Percentiles rank a stretch among this genome's conserved stretches.
These are phyloP conservation scores for Ormyrus thymus DNA, from an alignment of 2,888 invertebrate genomes.

Conservation along the genomic window DNA sequence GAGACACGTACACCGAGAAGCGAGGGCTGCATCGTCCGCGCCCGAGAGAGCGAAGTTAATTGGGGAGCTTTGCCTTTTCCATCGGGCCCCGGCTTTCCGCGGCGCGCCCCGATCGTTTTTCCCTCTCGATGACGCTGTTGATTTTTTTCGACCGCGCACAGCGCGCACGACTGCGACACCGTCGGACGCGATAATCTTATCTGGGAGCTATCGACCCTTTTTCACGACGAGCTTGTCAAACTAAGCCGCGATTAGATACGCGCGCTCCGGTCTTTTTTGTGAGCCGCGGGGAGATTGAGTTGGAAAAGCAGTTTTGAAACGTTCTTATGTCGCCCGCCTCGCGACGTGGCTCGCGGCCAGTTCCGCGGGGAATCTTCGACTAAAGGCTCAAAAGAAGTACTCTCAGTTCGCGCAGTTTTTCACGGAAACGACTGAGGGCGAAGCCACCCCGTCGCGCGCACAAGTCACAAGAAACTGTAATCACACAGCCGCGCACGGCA, in stretches of 20 bases:
- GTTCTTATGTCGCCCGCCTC: no score
- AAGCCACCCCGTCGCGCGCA: no score
- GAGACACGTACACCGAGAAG: no score
- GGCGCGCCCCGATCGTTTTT: background rate
- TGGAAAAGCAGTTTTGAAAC: no score
- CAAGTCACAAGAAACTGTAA: no score
- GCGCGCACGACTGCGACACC: background rate
- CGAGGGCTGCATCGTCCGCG: background rate
- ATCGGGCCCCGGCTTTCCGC: background rate
- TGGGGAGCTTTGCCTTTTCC: conserved; percentile 10
- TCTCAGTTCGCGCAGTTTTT: no score
- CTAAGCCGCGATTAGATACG: conserved; percentile 32
- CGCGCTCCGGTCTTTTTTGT: no score
- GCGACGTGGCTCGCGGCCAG: background rate
- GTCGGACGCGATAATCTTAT: conserved; percentile 25
- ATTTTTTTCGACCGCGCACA: background rate
- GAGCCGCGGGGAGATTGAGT: background rate
- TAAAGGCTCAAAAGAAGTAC: no score
- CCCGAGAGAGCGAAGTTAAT: conserved; percentile 9
- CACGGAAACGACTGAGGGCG: no score
- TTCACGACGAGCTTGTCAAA: background rate
- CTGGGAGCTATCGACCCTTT: background rate
- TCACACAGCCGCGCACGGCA: no score
- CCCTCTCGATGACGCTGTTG: background rate
- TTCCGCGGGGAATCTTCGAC: background rate